A percentile compares a stretch with the other conserved stretches of the same genome.
Conservation (phyloP, 2,797 vertebrate genomes). For the Myripristis murdjan region DNA sequence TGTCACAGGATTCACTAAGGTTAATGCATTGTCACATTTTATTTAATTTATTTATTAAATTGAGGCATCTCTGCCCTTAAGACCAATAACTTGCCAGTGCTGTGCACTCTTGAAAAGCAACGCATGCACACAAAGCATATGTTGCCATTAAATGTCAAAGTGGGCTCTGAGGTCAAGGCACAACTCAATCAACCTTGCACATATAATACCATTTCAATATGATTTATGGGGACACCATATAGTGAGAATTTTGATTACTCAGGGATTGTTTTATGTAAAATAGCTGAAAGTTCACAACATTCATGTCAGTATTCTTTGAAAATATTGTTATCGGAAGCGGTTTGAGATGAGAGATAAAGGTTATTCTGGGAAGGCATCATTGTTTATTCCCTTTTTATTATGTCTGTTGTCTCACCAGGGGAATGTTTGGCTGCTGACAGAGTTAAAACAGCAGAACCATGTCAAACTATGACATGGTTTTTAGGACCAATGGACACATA, state of each 20-base stretch:
- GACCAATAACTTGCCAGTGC: slow-evolving; percentile 23
- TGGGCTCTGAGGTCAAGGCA: slow-evolving; percentile 7
- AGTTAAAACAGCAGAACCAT: too few species aligned
- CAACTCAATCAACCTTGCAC: slow-evolving; percentile 11
- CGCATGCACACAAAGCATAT: not conserved
- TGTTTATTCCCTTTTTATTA: slow-evolving; percentile 17
- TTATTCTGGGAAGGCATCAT: not conserved
- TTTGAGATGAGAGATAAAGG: too few species aligned
- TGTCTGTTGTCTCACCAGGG: slow-evolving; percentile 3
- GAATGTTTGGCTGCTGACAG: not conserved
- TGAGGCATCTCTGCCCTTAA: slow-evolving; percentile 41
- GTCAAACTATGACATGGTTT: not conserved
- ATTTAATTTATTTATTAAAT: slow-evolving; percentile 57
- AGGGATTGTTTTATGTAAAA: too few species aligned
- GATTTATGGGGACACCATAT: too few species aligned
- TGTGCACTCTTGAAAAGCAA: slow-evolving; percentile 21
- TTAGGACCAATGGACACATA: not conserved
- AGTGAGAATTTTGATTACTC: too few species aligned
- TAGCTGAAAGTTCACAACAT: too few species aligned
- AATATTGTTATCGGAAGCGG: too few species aligned
- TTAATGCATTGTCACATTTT: slow-evolving; percentile 63
- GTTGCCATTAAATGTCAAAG: slow-evolving; percentile 49
- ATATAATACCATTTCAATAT: not conserved
- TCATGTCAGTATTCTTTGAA: too few species aligned
- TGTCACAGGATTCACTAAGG: slow-evolving; percentile 52